phyloP scores from a whole-genome alignment of 1,140 invertebrate genomes.

The Tetragonula clypearis region DNA sequence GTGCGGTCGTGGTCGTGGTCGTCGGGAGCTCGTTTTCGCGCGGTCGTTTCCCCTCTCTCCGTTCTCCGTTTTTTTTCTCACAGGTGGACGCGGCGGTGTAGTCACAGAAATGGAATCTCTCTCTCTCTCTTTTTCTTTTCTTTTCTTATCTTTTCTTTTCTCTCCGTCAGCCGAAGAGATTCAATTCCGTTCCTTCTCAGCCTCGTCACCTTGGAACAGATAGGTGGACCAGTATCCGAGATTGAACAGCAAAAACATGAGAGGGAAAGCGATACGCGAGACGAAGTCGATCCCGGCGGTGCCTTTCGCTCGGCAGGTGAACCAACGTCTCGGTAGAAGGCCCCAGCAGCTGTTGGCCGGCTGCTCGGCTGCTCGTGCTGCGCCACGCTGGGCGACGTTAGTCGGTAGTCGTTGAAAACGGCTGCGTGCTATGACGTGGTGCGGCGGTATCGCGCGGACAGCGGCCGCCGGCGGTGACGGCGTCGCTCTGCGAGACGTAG shows the following conservation, averaged over 20 bases:
- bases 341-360: constrained; percentile 70
- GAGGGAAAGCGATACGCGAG: constrained; percentile 94
- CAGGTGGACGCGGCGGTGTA: too few species aligned
- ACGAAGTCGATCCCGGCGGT: constrained; percentile 97
- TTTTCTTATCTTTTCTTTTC: too few species aligned
- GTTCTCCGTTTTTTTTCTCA: too few species aligned
- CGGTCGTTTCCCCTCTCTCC: too few species aligned
- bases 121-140: too few species aligned
- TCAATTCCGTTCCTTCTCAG: background rate
- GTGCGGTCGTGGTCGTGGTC: too few species aligned
- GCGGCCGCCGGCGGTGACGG: constrained; percentile 59
- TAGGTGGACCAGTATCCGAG: constrained; percentile 96
- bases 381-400: background rate
- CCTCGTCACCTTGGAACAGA: constrained; percentile 88
- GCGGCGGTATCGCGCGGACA: background rate
- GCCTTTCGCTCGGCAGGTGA: constrained; percentile 92
- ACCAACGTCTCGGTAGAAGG: constrained; percentile 85
- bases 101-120: too few species aligned
- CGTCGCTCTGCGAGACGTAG: constrained; percentile 65
- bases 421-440: constrained; percentile 16
- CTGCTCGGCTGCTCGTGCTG: constrained; percentile 19
- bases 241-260: constrained; percentile 97
- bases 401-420: constrained; percentile 65
- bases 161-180: too few species aligned
- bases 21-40: too few species aligned